Conservation (phyloP, 2,888 invertebrate species). For the Coelinius sp. region DNA sequence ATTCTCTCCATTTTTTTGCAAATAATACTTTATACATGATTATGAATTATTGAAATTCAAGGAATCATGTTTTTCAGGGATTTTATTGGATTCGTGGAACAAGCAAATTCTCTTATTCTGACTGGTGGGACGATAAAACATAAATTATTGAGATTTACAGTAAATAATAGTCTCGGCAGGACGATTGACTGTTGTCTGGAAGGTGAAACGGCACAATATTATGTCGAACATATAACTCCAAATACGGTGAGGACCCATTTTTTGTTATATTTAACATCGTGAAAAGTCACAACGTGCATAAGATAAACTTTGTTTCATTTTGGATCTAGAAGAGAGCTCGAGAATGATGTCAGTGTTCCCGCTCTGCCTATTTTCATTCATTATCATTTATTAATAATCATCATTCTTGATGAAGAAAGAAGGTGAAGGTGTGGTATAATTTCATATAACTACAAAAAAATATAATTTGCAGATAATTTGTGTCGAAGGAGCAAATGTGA, state of each 20-base stretch:
- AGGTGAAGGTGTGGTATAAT: not conserved
- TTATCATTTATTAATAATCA: too few species aligned
- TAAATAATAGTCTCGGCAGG: not conserved
- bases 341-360: too few species aligned
- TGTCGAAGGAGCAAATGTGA: too few species aligned
- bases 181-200: not conserved
- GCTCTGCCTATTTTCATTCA: not conserved
- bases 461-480: not conserved
- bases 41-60: not conserved
- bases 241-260: not conserved
- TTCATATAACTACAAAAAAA: not conserved
- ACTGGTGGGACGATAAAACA: not conserved
- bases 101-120: not conserved
- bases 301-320: too few species aligned
- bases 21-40: not conserved
- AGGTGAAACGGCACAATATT: not conserved
- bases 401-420: not conserved
- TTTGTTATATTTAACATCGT: too few species aligned
- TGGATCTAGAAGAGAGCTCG: too few species aligned
- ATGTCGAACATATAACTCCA: not conserved
- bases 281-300: too few species aligned
- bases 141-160: not conserved
- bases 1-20: not conserved
- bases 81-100: not conserved
- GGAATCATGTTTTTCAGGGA: not conserved